Percentiles rank a stretch among this genome's conserved stretches.
These are phyloP conservation scores for Eidolon helvum DNA, from an alignment of 2,113 vertebrate genomes.

Conservation along the genomic window DNA sequence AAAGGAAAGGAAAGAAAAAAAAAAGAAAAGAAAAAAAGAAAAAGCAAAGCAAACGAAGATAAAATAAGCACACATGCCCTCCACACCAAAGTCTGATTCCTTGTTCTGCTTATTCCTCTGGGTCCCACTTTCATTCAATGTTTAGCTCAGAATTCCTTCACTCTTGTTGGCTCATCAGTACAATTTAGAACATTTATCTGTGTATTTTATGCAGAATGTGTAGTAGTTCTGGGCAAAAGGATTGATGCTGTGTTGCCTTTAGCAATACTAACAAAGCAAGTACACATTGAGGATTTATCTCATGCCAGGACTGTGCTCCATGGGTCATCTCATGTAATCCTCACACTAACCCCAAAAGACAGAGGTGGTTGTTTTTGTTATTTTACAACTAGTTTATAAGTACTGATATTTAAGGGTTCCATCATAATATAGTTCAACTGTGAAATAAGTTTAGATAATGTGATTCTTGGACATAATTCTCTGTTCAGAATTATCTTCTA, in stretches of 20 bases:
- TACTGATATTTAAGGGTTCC: background rate
- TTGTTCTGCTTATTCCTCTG: background rate
- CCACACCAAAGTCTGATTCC: background rate
- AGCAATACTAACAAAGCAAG: background rate
- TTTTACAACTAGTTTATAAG: background rate
- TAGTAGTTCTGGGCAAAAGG: background rate
- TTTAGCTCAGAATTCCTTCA: background rate
- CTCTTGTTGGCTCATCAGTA: background rate
- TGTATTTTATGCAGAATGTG: background rate
- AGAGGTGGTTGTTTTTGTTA: background rate
- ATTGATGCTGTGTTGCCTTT: background rate
- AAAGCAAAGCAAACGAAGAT: background rate
- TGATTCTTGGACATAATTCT: background rate
- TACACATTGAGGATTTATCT: background rate
- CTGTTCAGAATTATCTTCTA: background rate
- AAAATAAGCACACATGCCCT: background rate
- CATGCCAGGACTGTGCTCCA: no score
- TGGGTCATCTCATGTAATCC: background rate
- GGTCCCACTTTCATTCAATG: background rate
- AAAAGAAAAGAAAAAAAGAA: no score
- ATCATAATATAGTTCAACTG: background rate
- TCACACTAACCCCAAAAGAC: background rate
- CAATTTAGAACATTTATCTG: background rate
- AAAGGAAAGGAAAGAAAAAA: no score
- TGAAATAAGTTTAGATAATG: background rate